A percentile compares a stretch with the other conserved stretches of the same genome.
Evolutionary conservation across 2,113 vertebrate genomes (phyloP).

Genomic region (Pachycephala philippinensis): DNA sequence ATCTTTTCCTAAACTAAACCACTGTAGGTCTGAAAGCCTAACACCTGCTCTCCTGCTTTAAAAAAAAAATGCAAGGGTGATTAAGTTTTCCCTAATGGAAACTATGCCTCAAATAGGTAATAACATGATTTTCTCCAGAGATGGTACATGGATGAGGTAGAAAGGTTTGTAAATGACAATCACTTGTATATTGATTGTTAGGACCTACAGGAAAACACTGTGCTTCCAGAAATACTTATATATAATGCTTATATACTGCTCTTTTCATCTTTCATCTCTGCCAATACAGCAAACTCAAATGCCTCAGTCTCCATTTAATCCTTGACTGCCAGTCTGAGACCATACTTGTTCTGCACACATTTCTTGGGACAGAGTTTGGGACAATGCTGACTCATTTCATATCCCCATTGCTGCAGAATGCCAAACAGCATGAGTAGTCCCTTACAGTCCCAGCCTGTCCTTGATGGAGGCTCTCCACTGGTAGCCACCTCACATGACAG

Average conservation of each 20-base stretch:
- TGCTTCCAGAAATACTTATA: neutral
- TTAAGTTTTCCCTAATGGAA: neutral
- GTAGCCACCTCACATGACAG: neutral
- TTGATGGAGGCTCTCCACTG: neutral
- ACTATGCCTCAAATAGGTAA: neutral
- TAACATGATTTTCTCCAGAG: neutral
- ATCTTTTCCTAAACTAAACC: neutral
- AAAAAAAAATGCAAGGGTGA: neutral
- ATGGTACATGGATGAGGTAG: neutral
- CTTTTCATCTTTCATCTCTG: neutral
- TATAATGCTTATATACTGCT: neutral
- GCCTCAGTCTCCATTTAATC: neutral
- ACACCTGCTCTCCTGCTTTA: neutral
- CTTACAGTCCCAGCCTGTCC: neutral
- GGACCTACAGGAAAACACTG: neutral
- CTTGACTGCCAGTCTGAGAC: neutral
- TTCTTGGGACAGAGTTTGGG: neutral
- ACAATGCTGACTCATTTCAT: neutral
- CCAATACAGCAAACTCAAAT: neutral
- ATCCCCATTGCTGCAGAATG: neutral
- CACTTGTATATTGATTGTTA: neutral
- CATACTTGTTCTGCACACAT: neutral
- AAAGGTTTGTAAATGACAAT: neutral
- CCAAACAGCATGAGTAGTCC: rapidly evolving
- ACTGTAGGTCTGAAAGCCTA: neutral